Conservation (phyloP, 1,140 invertebrate genomes). For the Nasonia giraulti region DNA sequence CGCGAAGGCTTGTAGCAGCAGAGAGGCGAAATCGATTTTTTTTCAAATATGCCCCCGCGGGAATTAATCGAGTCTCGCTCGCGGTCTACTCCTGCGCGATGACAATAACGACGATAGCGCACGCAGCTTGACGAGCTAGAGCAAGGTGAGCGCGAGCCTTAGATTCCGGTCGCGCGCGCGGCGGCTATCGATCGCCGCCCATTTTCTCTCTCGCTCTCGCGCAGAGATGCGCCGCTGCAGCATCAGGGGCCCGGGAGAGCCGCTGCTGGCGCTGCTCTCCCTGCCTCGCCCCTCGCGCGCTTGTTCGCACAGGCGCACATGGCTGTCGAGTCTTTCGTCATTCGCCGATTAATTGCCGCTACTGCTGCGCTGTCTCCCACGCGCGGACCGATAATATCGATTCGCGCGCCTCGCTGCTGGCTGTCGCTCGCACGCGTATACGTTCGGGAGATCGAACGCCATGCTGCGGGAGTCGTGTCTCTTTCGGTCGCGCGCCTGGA, state of each 20-base stretch:
- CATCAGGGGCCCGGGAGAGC: not conserved
- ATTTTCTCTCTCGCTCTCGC: slow-evolving; percentile 2
- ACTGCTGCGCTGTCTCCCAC: not conserved
- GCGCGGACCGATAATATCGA: slow-evolving; percentile 5
- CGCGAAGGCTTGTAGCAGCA: too few relatives aligned
- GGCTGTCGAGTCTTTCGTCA: slow-evolving; percentile 6
- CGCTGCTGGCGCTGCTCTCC: not conserved
- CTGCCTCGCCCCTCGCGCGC: not conserved
- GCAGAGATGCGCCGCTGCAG: not conserved
- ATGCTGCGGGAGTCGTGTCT: not conserved
- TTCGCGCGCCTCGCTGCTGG: not conserved
- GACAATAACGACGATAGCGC: too few relatives aligned
- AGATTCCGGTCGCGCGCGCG: slow-evolving; percentile 6
- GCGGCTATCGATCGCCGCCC: slow-evolving; percentile 21
- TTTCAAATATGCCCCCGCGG: too few relatives aligned
- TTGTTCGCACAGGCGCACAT: slow-evolving; percentile 13
- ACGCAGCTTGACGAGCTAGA: too few relatives aligned
- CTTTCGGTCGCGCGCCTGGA: not conserved
- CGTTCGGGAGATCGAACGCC: not conserved
- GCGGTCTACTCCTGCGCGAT: too few relatives aligned
- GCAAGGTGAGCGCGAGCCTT: not conserved
- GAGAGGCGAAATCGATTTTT: too few relatives aligned
- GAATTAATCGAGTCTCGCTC: too few relatives aligned
- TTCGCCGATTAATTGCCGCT: slow-evolving; percentile 13
- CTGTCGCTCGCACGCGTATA: not conserved